Evolutionary conservation across 2,113 vertebrate genomes (phyloP).

Genomic region (Pseudorectes ferrugineus): DNA sequence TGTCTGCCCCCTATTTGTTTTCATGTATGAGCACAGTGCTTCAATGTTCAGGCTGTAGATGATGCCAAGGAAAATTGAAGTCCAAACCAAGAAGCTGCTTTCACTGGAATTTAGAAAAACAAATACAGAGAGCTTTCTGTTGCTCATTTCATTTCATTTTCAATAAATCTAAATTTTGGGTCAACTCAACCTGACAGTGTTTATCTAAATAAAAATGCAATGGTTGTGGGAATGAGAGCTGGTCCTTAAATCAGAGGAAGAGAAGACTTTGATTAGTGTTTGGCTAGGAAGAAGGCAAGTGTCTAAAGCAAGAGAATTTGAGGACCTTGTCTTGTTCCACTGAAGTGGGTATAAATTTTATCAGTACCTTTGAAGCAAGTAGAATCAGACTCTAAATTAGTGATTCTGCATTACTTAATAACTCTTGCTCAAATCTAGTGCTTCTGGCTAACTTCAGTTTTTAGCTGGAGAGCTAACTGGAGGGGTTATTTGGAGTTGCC

Average conservation of each 20-base stretch:
- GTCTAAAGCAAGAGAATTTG: neutral
- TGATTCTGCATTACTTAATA: neutral
- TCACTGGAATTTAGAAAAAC: constrained; percentile 14
- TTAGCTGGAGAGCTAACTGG: constrained; percentile 25
- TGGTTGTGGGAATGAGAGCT: neutral
- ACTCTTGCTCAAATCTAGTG: neutral
- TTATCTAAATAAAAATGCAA: neutral
- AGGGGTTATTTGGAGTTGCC: constrained; percentile 48
- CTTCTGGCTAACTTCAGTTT: constrained; percentile 18
- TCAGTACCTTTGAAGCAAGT: neutral
- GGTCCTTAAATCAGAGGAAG: neutral
- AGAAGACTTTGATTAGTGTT: neutral
- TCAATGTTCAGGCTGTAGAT: constrained; percentile 6
- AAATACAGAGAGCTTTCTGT: constrained; percentile 25
- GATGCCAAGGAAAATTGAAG: constrained; percentile 40
- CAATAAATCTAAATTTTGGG: constrained; percentile 39
- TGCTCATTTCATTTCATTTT: constrained; percentile 17
- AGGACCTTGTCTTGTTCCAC: neutral
- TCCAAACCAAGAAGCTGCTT: constrained; percentile 33
- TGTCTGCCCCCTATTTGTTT: neutral
- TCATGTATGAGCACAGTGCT: neutral
- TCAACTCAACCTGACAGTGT: constrained; percentile 39
- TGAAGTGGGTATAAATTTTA: constrained; percentile 5
- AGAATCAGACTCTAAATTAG: constrained; percentile 10
- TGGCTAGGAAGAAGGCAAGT: neutral